Base-by-base conservation (phyloP, 53 echinoderm and acorn worm species). In the Patiria pectinifera region DNA sequence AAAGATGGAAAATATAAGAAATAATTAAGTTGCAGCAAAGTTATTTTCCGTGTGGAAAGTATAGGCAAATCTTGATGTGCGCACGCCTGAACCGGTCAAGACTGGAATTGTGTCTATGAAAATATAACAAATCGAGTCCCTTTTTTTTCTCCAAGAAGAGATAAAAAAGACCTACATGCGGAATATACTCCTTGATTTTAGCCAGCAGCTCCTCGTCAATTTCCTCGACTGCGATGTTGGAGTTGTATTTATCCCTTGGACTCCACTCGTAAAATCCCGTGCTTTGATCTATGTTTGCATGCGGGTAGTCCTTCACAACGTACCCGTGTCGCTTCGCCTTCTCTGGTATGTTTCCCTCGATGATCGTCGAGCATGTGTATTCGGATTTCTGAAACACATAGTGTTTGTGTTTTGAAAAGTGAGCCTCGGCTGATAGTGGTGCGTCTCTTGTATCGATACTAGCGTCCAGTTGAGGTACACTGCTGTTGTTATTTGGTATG, bases 291-390 rank as follows among this genome's bases (percentile, higher is more conserved):
- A 85, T 69, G 15, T 85, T 45, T 11, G 85, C 85, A 9, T 18
- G 44, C 5, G 85, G 85, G 69, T 85, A 85, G 47, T 85, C 3
- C 47, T 85, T 85, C 21, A 85, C 85, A 26, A 46, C 47, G 85
- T 69, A 85, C 6, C 85, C 85, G 4, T 44, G 26, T 8, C 85
- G 66, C 45, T 53, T 45, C 6, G 85, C 85, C 46, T 60, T 23
- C 11, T 63, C 14, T 43, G 85, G 85, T 8, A 85, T 85, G 16
- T 10, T 11, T 11, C 85, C 85, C 11, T 85, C 66, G 47, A 85
- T 69, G 3, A 10, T 44, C 19, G 21, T 19, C 24, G 26, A 5
- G 18, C 85, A 85, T 16, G 46, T 18, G 69, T 16, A 22, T 19
- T 69, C 24, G 19, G 85, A 85, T 46, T 70, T 69, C 61, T 45